Conservation (phyloP, 2,797 vertebrate species). For the Lemur catta region DNA sequence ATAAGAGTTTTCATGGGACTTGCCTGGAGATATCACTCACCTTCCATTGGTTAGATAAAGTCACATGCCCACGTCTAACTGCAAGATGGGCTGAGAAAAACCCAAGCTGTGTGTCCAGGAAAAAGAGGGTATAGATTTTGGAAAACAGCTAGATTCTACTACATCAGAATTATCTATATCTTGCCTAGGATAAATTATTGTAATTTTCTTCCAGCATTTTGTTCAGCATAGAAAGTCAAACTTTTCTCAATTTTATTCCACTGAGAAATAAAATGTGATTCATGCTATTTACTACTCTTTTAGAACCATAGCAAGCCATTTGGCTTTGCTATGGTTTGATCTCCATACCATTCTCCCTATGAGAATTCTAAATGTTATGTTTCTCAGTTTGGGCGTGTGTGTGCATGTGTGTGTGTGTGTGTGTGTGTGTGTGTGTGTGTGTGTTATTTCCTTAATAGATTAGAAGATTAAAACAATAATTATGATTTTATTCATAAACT, state of each 20-base stretch:
- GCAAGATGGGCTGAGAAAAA: background rate
- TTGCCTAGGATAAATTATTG: background rate
- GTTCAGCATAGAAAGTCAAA: background rate
- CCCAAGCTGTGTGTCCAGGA: background rate
- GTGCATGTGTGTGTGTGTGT: background rate
- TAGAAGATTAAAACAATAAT: background rate
- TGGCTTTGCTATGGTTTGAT: background rate
- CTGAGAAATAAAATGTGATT: constrained; percentile 38
- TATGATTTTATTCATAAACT: background rate
- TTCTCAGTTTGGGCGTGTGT: background rate
- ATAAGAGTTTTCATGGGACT: background rate
- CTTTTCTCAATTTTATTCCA: background rate
- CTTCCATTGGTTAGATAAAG: background rate
- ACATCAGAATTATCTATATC: background rate
- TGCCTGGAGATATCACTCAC: background rate
- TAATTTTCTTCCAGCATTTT: constrained; percentile 36
- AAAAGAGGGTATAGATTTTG: background rate
- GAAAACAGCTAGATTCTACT: background rate
- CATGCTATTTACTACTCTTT: background rate
- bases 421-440: background rate
- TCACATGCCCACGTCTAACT: background rate
- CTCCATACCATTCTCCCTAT: background rate
- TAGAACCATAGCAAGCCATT: background rate
- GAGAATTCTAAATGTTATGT: background rate
- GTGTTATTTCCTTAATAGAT: background rate